Percentiles rank a stretch among this genome's conserved stretches.
phyloP scores from a whole-genome alignment of 2,888 invertebrate species.

The Carpatolechia fugitivella region DNA sequence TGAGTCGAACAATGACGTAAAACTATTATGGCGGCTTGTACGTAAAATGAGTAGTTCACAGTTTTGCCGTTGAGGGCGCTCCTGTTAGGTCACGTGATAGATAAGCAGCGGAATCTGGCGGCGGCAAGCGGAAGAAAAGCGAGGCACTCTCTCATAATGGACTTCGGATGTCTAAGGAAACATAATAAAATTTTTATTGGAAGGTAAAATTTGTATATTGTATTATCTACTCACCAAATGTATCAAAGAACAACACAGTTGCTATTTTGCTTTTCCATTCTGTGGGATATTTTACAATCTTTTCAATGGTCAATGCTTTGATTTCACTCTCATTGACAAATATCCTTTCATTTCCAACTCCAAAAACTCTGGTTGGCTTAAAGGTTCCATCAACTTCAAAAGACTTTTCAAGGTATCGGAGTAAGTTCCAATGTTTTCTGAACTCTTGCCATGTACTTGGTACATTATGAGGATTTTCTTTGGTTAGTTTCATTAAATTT shows the following conservation, averaged over 20 bases:
- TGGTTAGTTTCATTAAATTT: conserved; percentile 77
- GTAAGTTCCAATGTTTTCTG: conserved; percentile 64
- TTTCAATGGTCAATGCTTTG: conserved; percentile 68
- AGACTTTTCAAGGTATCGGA: conserved; percentile 66
- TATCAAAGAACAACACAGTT: conserved; percentile 77
- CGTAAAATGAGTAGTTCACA: too few species aligned
- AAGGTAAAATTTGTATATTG: too few species aligned
- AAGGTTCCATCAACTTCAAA: conserved; percentile 70
- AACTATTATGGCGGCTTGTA: too few species aligned
- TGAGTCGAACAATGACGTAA: too few species aligned
- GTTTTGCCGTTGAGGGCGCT: too few species aligned
- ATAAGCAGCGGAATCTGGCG: too few species aligned
- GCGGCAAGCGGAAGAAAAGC: too few species aligned
- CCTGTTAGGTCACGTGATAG: too few species aligned
- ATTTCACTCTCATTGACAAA: conserved; percentile 73
- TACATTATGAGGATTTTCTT: conserved; percentile 55
- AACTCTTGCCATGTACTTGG: conserved; percentile 56
- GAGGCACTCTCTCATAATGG: too few species aligned
- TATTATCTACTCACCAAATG: conserved; percentile 62
- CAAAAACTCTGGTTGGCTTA: conserved; percentile 74
- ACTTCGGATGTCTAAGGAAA: too few species aligned
- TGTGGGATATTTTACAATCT: conserved; percentile 60
- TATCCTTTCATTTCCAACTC: conserved; percentile 55
- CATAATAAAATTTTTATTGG: too few species aligned
- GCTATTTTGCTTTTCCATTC: conserved; percentile 79